Conservation (phyloP, 2,797 vertebrate genomes). For the Neoniphon sammara region DNA sequence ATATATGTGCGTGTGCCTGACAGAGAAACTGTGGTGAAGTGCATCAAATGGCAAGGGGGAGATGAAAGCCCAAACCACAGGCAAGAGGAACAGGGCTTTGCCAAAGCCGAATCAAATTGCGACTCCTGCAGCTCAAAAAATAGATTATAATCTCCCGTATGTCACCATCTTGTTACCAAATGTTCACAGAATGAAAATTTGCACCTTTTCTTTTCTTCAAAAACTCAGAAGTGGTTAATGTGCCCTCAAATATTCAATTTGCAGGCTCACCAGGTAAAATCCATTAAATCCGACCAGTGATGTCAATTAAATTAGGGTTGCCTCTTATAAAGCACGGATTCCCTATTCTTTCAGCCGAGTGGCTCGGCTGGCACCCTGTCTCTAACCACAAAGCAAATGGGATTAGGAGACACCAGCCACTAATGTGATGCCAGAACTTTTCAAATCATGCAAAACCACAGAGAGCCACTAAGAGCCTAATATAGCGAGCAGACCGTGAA, state of each 20-base stretch:
- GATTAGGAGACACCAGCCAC: conserved; percentile 69
- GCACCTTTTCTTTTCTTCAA: conserved; percentile 59
- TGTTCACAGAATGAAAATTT: conserved; percentile 68
- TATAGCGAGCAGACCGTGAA: conserved; percentile 34
- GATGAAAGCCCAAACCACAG: conserved; percentile 55
- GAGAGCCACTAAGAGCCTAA: conserved; percentile 59
- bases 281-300: conserved; percentile 74
- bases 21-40: conserved; percentile 36
- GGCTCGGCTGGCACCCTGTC: conserved; percentile 71
- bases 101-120: conserved; percentile 48
- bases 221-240: conserved; percentile 72
- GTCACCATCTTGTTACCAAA: conserved; percentile 57
- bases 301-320: conserved; percentile 75
- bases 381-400: conserved; percentile 74
- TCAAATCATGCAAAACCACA: conserved; percentile 75
- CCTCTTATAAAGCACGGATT: conserved; percentile 62
- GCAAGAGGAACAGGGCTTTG: conserved; percentile 34
- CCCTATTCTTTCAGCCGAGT: conserved; percentile 63
- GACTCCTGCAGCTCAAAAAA: conserved; percentile 44
- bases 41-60: conserved; percentile 62
- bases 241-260: conserved; percentile 77
- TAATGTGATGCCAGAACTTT: conserved; percentile 76
- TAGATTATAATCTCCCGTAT: conserved; percentile 61
- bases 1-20: conserved; percentile 15
- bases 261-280: conserved; percentile 76